Base-by-base conservation (phyloP, 2,888 invertebrate species). In the Drosophila monieri region DNA sequence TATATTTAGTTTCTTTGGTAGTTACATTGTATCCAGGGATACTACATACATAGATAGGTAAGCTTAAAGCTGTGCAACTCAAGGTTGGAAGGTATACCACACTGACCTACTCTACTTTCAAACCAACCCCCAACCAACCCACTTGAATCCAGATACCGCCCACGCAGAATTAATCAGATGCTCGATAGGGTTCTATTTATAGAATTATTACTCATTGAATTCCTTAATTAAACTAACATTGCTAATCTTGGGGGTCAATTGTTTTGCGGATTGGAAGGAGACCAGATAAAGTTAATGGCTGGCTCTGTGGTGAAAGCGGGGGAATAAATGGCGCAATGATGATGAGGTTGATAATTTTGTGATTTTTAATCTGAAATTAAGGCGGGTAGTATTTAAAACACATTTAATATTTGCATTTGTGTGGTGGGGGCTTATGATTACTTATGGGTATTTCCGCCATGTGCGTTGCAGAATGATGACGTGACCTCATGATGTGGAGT, bases 81-180 rank as follows among this genome's bases (percentile, higher is more conserved):
- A 68, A 68, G 71, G 68, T 70, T 68, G 43, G 51, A 27, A 18
- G 18, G 57, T 60, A 60, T 68, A 68, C 70, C 43, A 70, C 71
- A 60, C 68, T 69, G 72, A 69, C 61, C 68, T 69, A 69, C 71
- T 69, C 54, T 53, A 69, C 48, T 53, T 53, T 39, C 6, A 37
- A 21, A 6, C 4, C 53, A 21, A 21, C 12, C 39, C 43, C 49
- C 21, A 27, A 6, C 9, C 9, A 5, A 4, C n/a, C 15, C 27
- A 8, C 23, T 23, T 14, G n/a, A n/a, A 2, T 30, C 18, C 71
- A 10, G 27, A 39, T 27, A 48, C 32, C 6, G 62, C 14, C 56
- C 18, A 44, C 48, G 35, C 35, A 18, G 15, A 46, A 30, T 25
- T 51, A 51, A 51, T 37, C 35, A n/a, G 25, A 48, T 49, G 25